A percentile compares a stretch with the other conserved stretches of the same genome.
phyloP scores from a whole-genome alignment of 2,888 invertebrate genomes.

The Acrobasis suavella region DNA sequence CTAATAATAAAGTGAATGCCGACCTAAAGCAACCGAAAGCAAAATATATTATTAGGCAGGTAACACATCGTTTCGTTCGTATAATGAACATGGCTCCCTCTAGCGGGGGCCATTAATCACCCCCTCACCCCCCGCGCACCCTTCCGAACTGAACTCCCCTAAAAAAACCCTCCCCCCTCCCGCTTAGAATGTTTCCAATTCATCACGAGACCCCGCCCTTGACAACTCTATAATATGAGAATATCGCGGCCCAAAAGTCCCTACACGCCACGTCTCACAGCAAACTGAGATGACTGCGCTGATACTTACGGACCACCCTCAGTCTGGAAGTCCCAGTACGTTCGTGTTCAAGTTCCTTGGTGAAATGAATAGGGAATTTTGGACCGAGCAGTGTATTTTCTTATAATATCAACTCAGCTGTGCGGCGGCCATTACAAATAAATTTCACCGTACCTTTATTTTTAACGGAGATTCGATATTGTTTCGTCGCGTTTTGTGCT shows the following conservation, averaged over 20 bases:
- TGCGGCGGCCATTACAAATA: slow-evolving; percentile 72
- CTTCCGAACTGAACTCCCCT: slow-evolving; percentile 60
- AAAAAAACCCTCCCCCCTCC: slow-evolving; percentile 70
- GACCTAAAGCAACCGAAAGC: slow-evolving; percentile 56
- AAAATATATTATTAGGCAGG: slow-evolving; percentile 78
- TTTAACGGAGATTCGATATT: slow-evolving; percentile 58
- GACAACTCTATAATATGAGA: slow-evolving; percentile 84
- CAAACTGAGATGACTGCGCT: slow-evolving; percentile 33
- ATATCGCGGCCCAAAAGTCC: slow-evolving; percentile 60
- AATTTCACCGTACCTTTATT: slow-evolving; percentile 64
- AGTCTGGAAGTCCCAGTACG: slow-evolving; percentile 25
- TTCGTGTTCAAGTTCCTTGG: slow-evolving; percentile 37
- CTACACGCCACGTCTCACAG: slow-evolving; percentile 44
- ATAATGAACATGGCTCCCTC: slow-evolving; percentile 82
- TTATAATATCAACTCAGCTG: slow-evolving; percentile 63
- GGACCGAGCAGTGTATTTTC: slow-evolving; percentile 63
- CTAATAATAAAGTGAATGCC: slow-evolving; percentile 64
- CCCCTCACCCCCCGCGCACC: slow-evolving; percentile 58
- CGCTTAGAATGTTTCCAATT: slow-evolving; percentile 78
- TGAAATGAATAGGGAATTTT: slow-evolving; percentile 47
- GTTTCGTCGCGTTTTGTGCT: slow-evolving; percentile 43
- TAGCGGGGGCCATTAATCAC: slow-evolving; percentile 73
- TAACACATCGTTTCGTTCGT: slow-evolving; percentile 78
- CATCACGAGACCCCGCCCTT: slow-evolving; percentile 84
- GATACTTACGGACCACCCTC: slow-evolving; percentile 24